Conservation (phyloP, 2,888 invertebrate species). For the Strigamia crassipes region DNA sequence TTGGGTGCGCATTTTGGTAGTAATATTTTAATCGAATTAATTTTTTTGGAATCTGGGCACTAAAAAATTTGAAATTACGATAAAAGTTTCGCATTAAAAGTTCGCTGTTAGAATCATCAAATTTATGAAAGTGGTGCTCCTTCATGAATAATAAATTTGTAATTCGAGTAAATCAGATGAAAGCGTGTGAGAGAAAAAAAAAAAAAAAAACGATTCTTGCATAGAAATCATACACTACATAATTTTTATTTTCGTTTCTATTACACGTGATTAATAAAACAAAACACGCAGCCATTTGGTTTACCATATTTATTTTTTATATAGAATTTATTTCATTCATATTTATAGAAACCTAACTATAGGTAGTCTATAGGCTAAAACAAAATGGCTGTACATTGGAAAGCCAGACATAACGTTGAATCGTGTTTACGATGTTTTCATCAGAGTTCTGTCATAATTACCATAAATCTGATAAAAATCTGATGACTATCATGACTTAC, state of each 20-base stretch:
- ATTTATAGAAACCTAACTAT: neutral
- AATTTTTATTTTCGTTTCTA: neutral
- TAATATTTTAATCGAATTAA: no score
- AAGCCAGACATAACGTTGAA: neutral
- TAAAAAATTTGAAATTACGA: no score
- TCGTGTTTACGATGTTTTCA: neutral
- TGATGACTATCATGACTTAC: no score
- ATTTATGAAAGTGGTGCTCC: no score
- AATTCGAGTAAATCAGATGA: no score
- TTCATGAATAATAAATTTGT: no score
- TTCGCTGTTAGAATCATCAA: no score
- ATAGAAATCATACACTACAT: neutral
- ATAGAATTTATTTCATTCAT: neutral
- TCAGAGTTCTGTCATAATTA: no score
- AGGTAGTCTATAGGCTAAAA: neutral
- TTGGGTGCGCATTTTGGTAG: no score
- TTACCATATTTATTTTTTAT: neutral
- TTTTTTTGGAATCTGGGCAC: no score
- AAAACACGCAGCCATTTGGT: neutral
- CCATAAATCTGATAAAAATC: no score
- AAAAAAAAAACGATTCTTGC: neutral
- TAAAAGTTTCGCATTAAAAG: no score
- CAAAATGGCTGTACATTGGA: neutral
- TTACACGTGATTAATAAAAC: neutral
- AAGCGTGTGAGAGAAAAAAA: neutral